Conservation (phyloP, 2,113 vertebrate species). For the Nothocercus nigrocapillus region DNA sequence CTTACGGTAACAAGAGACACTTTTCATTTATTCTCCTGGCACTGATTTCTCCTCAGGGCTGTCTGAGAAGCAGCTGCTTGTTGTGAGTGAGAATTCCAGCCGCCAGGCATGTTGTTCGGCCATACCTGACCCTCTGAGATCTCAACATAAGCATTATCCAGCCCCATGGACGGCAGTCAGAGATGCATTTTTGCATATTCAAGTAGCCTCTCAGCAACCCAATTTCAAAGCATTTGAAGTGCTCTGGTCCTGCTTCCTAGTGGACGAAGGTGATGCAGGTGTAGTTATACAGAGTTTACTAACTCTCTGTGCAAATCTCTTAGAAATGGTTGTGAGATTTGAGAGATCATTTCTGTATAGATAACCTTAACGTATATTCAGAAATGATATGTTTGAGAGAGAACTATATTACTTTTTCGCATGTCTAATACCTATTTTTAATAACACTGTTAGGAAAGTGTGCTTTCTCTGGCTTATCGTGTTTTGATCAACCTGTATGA, state of each 20-base stretch:
- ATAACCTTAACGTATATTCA: not conserved
- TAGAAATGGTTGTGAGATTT: not conserved
- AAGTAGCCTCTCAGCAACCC: not conserved
- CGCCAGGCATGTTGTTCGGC: rapidly evolving
- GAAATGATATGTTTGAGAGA: not conserved
- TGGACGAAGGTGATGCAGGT: not conserved
- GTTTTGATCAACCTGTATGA: not conserved
- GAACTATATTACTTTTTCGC: not conserved
- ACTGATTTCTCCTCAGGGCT: not conserved
- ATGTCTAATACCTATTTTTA: not conserved
- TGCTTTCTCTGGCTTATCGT: not conserved
- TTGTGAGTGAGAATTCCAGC: not conserved
- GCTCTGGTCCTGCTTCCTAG: not conserved
- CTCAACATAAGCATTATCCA: not conserved
- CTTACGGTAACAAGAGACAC: not conserved
- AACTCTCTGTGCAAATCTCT: not conserved
- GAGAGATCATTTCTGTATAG: not conserved
- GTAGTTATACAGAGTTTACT: not conserved
- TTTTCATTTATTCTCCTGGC: not conserved
- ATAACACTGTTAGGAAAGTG: not conserved
- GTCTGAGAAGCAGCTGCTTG: not conserved
- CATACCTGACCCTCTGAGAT: not conserved
- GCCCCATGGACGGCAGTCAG: not conserved
- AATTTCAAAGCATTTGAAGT: not conserved
- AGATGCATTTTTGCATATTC: not conserved